Base-by-base conservation (phyloP, 2,888 invertebrate genomes). In the Hyalella azteca region DNA sequence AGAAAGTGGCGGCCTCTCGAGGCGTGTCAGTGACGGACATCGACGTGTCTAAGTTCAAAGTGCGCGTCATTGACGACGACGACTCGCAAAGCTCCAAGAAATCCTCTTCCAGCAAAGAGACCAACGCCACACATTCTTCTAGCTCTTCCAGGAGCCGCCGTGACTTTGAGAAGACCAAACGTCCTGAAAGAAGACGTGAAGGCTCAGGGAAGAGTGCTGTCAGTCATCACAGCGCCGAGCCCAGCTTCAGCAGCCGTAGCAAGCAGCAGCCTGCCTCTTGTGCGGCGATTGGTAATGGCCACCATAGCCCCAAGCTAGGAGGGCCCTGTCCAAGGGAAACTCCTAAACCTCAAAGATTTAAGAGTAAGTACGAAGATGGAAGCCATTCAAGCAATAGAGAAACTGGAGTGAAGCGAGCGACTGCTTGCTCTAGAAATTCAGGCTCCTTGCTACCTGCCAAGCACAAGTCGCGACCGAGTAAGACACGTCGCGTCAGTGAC, bases 1-100 rank as follows among this genome's bases (percentile, higher is more conserved):
- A 75, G 40, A 82, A 82, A 73, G 79, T 82, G n/a, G 82, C 80
- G 26, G 82, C 80, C 36, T 82, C 82, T 3, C 54, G 79, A 66
- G 82, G 80, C 5, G 32, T 82, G 39, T 32, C 73, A 3, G 77
- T 80, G 22, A 54, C 54, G 7, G 77, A 77, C 3, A 80, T 82
- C 26, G 78, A 79, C 29, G 75, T 75, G 15, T 41, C 40, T 45
- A 75, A 75, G 40, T 75, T 75, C 22, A 75, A 75, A 75, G 75
- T 75, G 36, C 22, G 75, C n/a, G 41, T 41, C 26, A 45, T 75
- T 26, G 75, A 75, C 45, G 75, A 75, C 11, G 45, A 75, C 1
- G 54, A 22, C 26, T 26, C 22, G 1, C 54, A 26, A 54, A 54
- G 54, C 19, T 2, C 9, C 26, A 19, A 54, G 54, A 54, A 54